Percentiles rank a stretch among this genome's conserved stretches.
Conservation (phyloP, 2,888 invertebrate species). For the Empis livida region DNA sequence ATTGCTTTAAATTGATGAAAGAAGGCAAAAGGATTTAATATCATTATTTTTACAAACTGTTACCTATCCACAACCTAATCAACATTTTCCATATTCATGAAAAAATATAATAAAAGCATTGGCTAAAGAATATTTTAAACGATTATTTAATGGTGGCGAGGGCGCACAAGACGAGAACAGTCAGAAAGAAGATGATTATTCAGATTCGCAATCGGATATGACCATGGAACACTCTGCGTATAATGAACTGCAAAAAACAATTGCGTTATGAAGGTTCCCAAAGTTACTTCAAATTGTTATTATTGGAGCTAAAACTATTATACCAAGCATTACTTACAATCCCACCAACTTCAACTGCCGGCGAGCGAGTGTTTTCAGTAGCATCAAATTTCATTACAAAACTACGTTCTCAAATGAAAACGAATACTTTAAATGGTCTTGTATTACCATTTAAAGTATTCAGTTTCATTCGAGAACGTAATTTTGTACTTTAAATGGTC, state of each 20-base stretch:
- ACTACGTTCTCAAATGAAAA: neutral
- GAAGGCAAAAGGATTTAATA: neutral
- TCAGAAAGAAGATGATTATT: neutral
- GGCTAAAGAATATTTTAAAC: neutral
- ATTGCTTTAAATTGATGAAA: conserved; percentile 1
- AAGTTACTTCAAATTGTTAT: neutral
- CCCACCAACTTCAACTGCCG: neutral
- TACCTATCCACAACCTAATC: neutral
- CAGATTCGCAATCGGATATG: neutral
- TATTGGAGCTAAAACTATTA: neutral
- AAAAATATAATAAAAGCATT: neutral
- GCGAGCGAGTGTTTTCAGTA: neutral
- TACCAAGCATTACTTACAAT: neutral
- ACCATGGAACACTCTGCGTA: neutral
- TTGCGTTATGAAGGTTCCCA: neutral
- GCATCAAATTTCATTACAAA: neutral
- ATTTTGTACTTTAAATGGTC: neutral
- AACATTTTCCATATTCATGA: neutral
- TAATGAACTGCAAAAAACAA: neutral
- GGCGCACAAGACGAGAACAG: neutral
- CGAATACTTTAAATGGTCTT: neutral
- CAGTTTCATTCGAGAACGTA: no score
- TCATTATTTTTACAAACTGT: conserved; percentile 1
- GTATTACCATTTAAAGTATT: neutral
- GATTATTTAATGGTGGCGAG: neutral